These are phyloP conservation scores for Alectoris magna DNA, from an alignment of 2,797 vertebrate species.

Conservation along the genomic window DNA sequence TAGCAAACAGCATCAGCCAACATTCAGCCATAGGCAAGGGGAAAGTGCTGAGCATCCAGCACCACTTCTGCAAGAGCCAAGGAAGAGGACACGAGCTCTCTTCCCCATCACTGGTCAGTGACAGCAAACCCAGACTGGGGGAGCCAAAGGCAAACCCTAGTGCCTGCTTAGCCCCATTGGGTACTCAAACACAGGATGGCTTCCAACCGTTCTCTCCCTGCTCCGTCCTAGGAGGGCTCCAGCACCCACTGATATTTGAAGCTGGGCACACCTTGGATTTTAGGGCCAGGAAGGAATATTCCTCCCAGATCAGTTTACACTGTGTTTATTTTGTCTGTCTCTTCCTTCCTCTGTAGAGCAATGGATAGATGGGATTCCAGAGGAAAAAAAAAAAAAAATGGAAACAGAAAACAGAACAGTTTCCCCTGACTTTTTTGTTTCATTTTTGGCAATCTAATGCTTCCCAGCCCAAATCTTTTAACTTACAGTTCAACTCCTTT, in stretches of 20 bases:
- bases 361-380: not conserved
- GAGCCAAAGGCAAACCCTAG: not conserved
- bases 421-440: not conserved
- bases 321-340: not conserved
- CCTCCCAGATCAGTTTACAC: not conserved
- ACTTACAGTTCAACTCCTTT: not conserved
- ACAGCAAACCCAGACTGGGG: not conserved
- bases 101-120: not conserved
- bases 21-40: not conserved
- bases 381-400: not conserved
- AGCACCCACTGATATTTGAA: not conserved
- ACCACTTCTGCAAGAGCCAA: not conserved
- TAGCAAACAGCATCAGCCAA: slow-evolving; percentile 57
- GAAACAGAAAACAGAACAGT: not conserved
- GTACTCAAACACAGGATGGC: not conserved
- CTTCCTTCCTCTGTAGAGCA: not conserved
- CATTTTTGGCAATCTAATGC: not conserved
- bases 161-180: not conserved
- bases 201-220: not conserved
- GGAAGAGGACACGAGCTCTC: not conserved
- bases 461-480: not conserved
- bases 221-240: not conserved
- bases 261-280: not conserved
- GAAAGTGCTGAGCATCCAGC: not conserved
- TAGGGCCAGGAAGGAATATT: not conserved